Evolutionary conservation across 2,113 vertebrate genomes (phyloP).

Genomic region (pig (Sus scrofa)): T2T-Sscrofa CM000824.6:123977501-123978000

Average conservation of each 20-base stretch:
- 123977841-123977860: neutral
- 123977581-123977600: neutral
- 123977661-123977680: neutral
- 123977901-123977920: neutral
- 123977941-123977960: neutral
- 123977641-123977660: neutral
- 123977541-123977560: neutral
- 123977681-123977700: too few species aligned
- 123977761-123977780: neutral
- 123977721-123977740: neutral
- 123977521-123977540: neutral
- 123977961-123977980: neutral
- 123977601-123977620: neutral
- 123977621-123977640: neutral
- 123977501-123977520: neutral
- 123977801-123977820: neutral
- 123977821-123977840: neutral
- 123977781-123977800: neutral
- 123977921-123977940: too few species aligned
- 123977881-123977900: neutral
- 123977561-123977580: neutral
- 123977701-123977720: neutral
- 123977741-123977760: neutral
- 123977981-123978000: neutral
- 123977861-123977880: neutral